Base-by-base conservation (phyloP, 2,888 invertebrate genomes). In the Meliscaeva auricollis region DNA sequence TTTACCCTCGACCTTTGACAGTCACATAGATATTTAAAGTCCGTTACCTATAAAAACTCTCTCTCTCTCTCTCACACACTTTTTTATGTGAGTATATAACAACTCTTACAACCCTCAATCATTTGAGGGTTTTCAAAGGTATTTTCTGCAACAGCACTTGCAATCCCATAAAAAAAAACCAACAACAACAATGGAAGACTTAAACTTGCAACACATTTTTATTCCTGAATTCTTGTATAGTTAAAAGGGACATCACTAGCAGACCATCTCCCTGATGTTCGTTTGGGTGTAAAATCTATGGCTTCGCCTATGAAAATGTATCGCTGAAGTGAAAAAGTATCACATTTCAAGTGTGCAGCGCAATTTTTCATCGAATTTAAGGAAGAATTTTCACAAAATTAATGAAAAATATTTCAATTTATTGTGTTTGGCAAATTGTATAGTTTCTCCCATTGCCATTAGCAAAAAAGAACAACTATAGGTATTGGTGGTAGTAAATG, bases 1-100 rank as follows among this genome's bases (percentile, higher is more conserved):
- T 87, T 87, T 87, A 87, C 82, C 82, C 87, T 78, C 78, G 87
- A 87, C 87, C 87, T 87, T 82, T 82, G 83, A 58, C 79, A 78
- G 48, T 26, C 22, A 20, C 35, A 75, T 20, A 64, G 8, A 41
- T 20, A n/a, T 30, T 17, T 2, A 8, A 8, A 9, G 8, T 46
- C 32, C 20, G 44, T 17, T 32, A 52, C 20, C 41, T 46, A 0
- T 1, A 17, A 2, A 2, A 26, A 26, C 26, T 26, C 26, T 26
- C 26, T 26, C 3, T n/a, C n/a, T n/a, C n/a, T n/a, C n/a, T n/a
- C n/a, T n/a, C n/a, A n/a, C n/a, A n/a, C n/a, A n/a, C n/a, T n/a
- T n/a, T n/a, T n/a, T n/a, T n/a, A n/a, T n/a, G 26, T 26, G 4
- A 3, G 26, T 26, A 26, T 4, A 26, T 26, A 26, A 26, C 26